Evolutionary conservation across 2,113 vertebrate genomes (phyloP).

Genomic region (Cairina moschata): DNA sequence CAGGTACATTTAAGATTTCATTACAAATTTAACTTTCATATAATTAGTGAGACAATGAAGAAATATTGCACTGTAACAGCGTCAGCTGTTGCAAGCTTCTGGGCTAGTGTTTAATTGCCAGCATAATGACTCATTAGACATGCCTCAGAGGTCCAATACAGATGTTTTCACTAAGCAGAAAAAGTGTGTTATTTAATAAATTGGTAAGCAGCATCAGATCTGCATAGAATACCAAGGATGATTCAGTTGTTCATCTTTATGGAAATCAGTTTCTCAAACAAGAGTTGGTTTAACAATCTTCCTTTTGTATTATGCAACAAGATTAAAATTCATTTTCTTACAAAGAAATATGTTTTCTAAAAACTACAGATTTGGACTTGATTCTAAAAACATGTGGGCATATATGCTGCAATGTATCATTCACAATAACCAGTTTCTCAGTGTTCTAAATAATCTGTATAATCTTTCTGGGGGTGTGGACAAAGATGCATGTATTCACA

Average conservation of each 20-base stretch:
- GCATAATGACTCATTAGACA: slow-evolving; percentile 75
- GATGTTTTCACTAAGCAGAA: slow-evolving; percentile 46
- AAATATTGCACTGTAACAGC: slow-evolving; percentile 22
- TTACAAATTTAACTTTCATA: slow-evolving; percentile 67
- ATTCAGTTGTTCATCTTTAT: not conserved
- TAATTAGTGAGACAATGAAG: slow-evolving; percentile 72
- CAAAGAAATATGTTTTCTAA: not conserved
- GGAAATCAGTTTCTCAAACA: not conserved
- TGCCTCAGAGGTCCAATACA: slow-evolving; percentile 55
- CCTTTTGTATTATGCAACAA: not conserved
- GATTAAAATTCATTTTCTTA: not conserved
- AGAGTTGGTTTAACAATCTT: not conserved
- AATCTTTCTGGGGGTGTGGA: not conserved
- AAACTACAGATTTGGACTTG: not conserved
- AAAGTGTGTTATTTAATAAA: slow-evolving; percentile 68
- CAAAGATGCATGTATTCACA: not conserved
- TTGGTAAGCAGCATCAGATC: slow-evolving; percentile 45
- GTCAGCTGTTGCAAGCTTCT: slow-evolving; percentile 58
- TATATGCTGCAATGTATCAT: not conserved
- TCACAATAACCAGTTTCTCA: not conserved
- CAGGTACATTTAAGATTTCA: slow-evolving; percentile 62
- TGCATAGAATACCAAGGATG: slow-evolving; percentile 43
- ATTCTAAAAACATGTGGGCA: not conserved
- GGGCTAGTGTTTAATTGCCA: slow-evolving; percentile 73
- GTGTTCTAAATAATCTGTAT: not conserved